A percentile compares a stretch with the other conserved stretches of the same genome.
Evolutionary conservation across 2,113 vertebrate species (phyloP).

Genomic region (Hippocampus barbouri): DNA sequence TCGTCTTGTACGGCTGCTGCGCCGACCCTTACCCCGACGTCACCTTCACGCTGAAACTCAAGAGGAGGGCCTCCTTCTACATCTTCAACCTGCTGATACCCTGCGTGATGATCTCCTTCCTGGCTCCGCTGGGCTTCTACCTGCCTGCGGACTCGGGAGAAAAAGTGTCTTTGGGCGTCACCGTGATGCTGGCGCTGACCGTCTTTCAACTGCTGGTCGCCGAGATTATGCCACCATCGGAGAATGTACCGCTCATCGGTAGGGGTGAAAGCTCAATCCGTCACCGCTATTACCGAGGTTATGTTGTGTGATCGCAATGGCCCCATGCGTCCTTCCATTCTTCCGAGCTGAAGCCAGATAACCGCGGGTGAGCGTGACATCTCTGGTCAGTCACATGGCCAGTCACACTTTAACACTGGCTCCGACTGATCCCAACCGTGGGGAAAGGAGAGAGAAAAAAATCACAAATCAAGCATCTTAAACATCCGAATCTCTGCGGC

Average conservation of each 20-base stretch:
- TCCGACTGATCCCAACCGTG: no score
- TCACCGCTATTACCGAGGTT: no score
- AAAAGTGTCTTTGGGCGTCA: slow-evolving; percentile 88
- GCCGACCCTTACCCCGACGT: slow-evolving; percentile 88
- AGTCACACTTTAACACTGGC: not conserved
- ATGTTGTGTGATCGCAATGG: not conserved
- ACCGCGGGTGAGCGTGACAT: not conserved
- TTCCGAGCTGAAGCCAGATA: not conserved
- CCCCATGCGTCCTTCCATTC: not conserved
- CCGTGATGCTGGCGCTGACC: slow-evolving; percentile 86
- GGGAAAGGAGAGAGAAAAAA: no score
- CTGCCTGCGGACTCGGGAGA: slow-evolving; percentile 86
- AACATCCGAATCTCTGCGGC: no score
- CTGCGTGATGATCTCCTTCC: slow-evolving; percentile 87
- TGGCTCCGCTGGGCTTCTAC: slow-evolving; percentile 88
- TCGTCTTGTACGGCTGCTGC: slow-evolving; percentile 86
- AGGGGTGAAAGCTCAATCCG: not conserved
- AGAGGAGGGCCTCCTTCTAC: slow-evolving; percentile 84
- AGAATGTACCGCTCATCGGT: slow-evolving; percentile 90
- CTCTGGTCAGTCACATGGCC: no score
- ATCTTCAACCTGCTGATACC: slow-evolving; percentile 89
- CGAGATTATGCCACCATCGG: slow-evolving; percentile 87
- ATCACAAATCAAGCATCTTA: no score
- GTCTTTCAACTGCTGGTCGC: slow-evolving; percentile 91
- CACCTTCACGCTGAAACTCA: slow-evolving; percentile 83